These are phyloP conservation scores for Poecilobothrus nobilitatus DNA, from an alignment of 2,888 invertebrate genomes.

Conservation along the genomic window DNA sequence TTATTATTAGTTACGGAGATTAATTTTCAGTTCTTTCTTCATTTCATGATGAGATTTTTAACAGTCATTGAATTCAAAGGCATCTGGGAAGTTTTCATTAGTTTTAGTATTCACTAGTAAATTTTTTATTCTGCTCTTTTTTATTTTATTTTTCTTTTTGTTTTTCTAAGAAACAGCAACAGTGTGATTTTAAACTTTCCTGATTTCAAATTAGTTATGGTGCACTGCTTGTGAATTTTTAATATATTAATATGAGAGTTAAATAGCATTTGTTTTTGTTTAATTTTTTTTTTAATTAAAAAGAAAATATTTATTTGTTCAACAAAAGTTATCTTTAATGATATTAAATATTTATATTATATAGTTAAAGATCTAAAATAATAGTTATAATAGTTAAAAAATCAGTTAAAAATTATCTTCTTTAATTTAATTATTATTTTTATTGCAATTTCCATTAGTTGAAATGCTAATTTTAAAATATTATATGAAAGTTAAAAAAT, in stretches of 20 bases:
- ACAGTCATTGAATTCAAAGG: no score
- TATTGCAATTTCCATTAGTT: background rate
- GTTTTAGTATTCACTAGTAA: no score
- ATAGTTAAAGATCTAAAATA: background rate
- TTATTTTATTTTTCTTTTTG: background rate
- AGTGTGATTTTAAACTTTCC: background rate
- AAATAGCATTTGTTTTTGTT: background rate
- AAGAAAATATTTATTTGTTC: background rate
- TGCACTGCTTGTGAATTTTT: background rate
- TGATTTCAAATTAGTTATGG: background rate
- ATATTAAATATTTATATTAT: background rate
- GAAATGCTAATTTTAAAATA: background rate
- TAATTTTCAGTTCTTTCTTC: no score
- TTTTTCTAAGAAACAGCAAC: background rate
- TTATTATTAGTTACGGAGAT: no score
- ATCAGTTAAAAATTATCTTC: background rate
- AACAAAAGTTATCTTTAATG: background rate
- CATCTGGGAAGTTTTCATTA: no score
- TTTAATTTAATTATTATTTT: background rate
- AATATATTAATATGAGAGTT: background rate
- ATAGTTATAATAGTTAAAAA: background rate
- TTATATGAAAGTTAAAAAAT: background rate
- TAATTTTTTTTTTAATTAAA: background rate
- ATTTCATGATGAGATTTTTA: no score
- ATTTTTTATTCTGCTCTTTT: background rate